Percentiles rank a stretch among this genome's conserved stretches.
These are phyloP conservation scores for Galeopterus variegatus DNA, from an alignment of 2,113 vertebrate genomes.

Conservation along the genomic window DNA sequence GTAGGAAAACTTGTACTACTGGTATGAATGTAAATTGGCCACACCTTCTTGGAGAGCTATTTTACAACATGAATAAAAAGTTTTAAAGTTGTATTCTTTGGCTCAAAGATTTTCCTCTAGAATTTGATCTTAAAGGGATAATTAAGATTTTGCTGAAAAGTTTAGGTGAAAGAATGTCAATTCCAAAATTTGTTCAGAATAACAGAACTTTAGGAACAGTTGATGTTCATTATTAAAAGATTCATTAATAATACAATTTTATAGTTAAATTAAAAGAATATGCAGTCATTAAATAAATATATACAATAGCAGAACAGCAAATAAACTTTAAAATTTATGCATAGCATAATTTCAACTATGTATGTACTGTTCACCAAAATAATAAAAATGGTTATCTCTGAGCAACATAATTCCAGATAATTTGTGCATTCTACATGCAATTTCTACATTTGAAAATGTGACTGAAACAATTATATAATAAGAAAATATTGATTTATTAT, in stretches of 20 bases:
- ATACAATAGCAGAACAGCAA: not conserved
- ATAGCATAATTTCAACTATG: not conserved
- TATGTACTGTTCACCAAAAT: not conserved
- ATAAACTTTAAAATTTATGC: not conserved
- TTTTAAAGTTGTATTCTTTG: not conserved
- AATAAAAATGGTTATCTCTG: not conserved
- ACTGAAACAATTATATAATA: not conserved
- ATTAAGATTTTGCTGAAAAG: not conserved
- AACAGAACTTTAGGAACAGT: not conserved
- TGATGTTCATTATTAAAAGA: not conserved
- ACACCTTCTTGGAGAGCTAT: not conserved
- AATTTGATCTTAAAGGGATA: not conserved
- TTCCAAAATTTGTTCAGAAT: not conserved
- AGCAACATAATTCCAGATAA: not conserved
- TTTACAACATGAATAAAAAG: not conserved
- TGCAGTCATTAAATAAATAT: not conserved
- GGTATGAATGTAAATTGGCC: not conserved
- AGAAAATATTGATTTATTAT: not conserved
- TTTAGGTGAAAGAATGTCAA: not conserved
- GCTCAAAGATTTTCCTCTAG: not conserved
- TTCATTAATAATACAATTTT: not conserved
- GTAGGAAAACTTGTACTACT: not conserved
- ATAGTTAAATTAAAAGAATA: not conserved
- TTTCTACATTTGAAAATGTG: not conserved
- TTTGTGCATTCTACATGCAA: not conserved